Evolutionary conservation across 53 echinoderm and acorn worm genomes (phyloP), one percentile per base, ranked within the genome.

Genomic region (Patiria pectinifera): DNA sequence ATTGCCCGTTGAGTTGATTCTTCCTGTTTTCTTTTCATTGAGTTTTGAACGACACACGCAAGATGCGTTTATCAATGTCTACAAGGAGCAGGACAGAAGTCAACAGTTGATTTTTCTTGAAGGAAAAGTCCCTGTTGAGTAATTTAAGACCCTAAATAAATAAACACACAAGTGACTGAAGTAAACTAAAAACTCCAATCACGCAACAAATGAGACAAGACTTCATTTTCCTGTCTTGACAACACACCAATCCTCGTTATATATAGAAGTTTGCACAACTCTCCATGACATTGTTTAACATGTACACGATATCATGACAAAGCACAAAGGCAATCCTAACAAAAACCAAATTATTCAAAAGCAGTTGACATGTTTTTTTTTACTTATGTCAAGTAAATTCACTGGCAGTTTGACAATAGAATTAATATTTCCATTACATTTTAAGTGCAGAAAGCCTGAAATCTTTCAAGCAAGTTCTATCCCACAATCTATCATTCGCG

Each of bases 21-120:
- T 43, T 60, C 19, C 78, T 88, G 60, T 78, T 88, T 88, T 88
- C 88, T 88, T 87, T 88, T 78, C 88, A 77, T 88, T 78, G 43
- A 26, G 59, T 77, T 76, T 88, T 22, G 59, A 8, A 44, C 9
- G 10, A 88, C 78, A 88, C 77, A 77, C 62, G 3, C 22, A 46
- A 71, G 86, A 86, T 72, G 86, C 44, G 79, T 59, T 82, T 59
- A 59, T 59, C 82, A 82, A 53, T 21, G 82, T 59, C 82, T 46
- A 15, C 5, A 10, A 47, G 15, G 59, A n/a, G 18, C 12, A 16
- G 60, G 49, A 77, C 74, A 87, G 53, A 58, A 88, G 78, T 60
- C 88, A 88, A 88, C 87, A 87, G 12, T 66, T 66, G 12, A 16
- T 15, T 24, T 16, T 86, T 75, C 75, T 72, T 72, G 10, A 49